Evolutionary conservation across 2,888 invertebrate species (phyloP).

Genomic region (Oeneis ivallda): DNA sequence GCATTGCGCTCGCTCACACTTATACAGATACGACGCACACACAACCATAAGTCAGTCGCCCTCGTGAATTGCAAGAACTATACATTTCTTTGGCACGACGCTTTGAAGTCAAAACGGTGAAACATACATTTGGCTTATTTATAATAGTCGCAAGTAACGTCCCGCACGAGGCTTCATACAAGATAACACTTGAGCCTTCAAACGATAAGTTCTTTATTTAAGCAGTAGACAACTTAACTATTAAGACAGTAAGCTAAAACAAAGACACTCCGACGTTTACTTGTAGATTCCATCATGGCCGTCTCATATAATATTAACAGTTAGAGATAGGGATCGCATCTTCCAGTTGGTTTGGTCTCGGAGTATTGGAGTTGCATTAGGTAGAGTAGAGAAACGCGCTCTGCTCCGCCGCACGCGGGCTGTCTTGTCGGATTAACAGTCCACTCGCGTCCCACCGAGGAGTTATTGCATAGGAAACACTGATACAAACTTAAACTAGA

Average conservation of each 20-base stretch:
- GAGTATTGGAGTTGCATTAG: constrained; percentile 23
- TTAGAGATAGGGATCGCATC: constrained; percentile 17
- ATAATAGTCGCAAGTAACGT: too few species aligned
- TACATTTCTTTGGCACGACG: too few species aligned
- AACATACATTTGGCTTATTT: too few species aligned
- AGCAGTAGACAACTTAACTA: constrained; percentile 18
- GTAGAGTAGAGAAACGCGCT: constrained; percentile 27
- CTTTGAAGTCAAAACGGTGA: too few species aligned
- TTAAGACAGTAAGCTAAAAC: constrained; percentile 1
- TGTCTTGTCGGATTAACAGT: constrained; percentile 37
- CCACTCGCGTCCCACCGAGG: constrained; percentile 24
- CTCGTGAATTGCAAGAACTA: too few species aligned
- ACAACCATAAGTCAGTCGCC: too few species aligned
- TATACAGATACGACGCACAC: too few species aligned
- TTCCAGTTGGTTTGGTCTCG: constrained; percentile 26
- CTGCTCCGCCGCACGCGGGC: constrained; percentile 27
- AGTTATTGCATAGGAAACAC: constrained; percentile 5
- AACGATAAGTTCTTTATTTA: neutral
- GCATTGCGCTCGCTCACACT: too few species aligned
- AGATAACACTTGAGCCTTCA: neutral
- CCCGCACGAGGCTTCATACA: too few species aligned
- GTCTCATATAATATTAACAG: constrained; percentile 11
- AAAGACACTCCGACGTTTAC: constrained; percentile 4
- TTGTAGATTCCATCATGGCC: neutral
- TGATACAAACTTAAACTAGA: neutral